Evolutionary conservation across 2,888 invertebrate species (phyloP), one percentile per base, ranked within the genome.

Genomic region (Agrilus cyanescens): DNA sequence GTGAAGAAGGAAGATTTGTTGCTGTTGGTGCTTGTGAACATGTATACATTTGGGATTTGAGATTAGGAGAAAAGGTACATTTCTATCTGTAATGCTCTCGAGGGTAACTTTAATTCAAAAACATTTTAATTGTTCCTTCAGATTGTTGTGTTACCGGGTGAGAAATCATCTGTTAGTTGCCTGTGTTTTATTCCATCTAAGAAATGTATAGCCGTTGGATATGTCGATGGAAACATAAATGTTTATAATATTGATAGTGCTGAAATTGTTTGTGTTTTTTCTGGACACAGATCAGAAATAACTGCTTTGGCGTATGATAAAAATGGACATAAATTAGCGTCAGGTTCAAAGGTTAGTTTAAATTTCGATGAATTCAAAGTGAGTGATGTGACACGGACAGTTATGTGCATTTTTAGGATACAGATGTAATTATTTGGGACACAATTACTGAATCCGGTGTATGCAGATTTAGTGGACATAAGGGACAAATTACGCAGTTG

Each of bases 11-110:
- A 34, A 75, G 89, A 61, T 91, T 80, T 66, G 78, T 90, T 38
- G 94, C 91, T 34, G 84, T 85, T n/a, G 91, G 88, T 40, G 91
- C 90, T 7, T 88, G 90, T 59, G 95, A 97, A 71, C 84, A 91
- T 75, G 84, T 94, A 46, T 78, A 85, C 57, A 76, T 97, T 57
- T 97, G 95, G 93, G 96, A 97, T 70, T 74, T 95, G 61, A 76
- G 87, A 60, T 78, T 87, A 6, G 81, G 84, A 32, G 83, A 87
- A 65, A 85, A 83, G 73, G 83, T 85, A 65, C 57, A 37, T 44
- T 43, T 35, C 32, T 10, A 13, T 12, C 10, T 25, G 16, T 38
- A 32, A 15, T 39, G 33, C 12, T 15, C 45, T 41, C 40, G 10
- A 10, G 10, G 4, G 25, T 10, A 25, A 25, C 10, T 4, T 7